Evolutionary conservation across 2,888 invertebrate species (phyloP).

Genomic region (Prosopocoilus inquinatus): DNA sequence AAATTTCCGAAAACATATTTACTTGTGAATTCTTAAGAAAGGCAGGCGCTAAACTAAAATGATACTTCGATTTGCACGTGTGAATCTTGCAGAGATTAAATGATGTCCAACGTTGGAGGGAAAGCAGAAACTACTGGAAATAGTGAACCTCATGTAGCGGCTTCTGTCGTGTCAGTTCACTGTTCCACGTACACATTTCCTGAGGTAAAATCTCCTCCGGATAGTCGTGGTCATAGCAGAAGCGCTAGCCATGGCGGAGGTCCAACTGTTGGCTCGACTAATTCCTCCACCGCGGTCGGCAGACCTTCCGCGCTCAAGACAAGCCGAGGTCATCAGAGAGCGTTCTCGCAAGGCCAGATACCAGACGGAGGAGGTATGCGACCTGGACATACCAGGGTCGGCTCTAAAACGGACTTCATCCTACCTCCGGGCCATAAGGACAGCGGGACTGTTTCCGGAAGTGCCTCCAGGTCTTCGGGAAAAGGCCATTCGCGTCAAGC

Average conservation of each 20-base stretch:
- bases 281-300: slow-evolving; percentile 42
- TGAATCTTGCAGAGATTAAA: slow-evolving; percentile 9
- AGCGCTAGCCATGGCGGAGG: slow-evolving; percentile 85
- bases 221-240: slow-evolving; percentile 65
- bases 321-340: slow-evolving; percentile 72
- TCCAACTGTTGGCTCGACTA: slow-evolving; percentile 53
- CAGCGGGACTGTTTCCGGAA: slow-evolving; percentile 41
- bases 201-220: slow-evolving; percentile 39
- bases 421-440: slow-evolving; percentile 84
- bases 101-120: slow-evolving; percentile 16
- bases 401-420: slow-evolving; percentile 86
- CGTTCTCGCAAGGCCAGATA: slow-evolving; percentile 85
- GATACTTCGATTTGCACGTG: no score
- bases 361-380: slow-evolving; percentile 56
- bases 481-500: slow-evolving; percentile 83
- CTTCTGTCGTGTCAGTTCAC: slow-evolving; percentile 26
- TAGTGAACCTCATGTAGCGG: slow-evolving; percentile 23
- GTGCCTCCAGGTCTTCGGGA: slow-evolving; percentile 51
- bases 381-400: slow-evolving; percentile 76
- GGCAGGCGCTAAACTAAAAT: no score
- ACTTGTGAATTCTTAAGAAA: no score
- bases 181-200: slow-evolving; percentile 50
- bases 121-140: slow-evolving; percentile 23
- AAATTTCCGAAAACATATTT: no score
- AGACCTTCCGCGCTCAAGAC: slow-evolving; percentile 73